A percentile compares a stretch with the other conserved stretches of the same genome.
These are phyloP conservation scores for Archips xylosteana DNA, from an alignment of 2,888 invertebrate species.

Conservation along the genomic window DNA sequence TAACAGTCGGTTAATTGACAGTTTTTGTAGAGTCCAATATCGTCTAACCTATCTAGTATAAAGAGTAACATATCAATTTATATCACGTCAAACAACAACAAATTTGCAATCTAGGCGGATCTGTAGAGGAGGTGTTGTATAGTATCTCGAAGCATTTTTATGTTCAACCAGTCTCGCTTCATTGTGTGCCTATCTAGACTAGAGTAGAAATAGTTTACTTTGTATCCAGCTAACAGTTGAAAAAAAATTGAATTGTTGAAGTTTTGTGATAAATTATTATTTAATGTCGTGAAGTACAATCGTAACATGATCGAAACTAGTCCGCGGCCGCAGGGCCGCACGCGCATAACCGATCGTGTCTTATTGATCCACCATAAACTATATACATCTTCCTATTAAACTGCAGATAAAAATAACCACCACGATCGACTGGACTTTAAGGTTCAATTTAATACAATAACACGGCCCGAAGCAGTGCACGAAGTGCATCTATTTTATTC, in stretches of 20 bases:
- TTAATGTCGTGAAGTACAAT: background rate
- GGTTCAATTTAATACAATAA: slow-evolving; percentile 18
- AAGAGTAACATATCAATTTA: too few species aligned
- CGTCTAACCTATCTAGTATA: background rate
- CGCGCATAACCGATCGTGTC: slow-evolving; percentile 7
- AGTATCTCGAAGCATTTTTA: too few species aligned
- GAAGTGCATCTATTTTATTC: slow-evolving; percentile 12
- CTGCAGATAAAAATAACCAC: slow-evolving; percentile 32
- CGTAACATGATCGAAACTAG: slow-evolving; percentile 11
- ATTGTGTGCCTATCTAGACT: too few species aligned
- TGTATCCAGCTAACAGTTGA: too few species aligned
- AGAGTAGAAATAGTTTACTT: too few species aligned
- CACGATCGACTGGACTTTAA: slow-evolving; percentile 15
- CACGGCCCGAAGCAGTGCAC: slow-evolving; percentile 6
- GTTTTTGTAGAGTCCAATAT: background rate
- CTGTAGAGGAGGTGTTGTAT: too few species aligned
- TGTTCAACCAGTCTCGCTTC: too few species aligned
- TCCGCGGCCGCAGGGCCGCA: slow-evolving; percentile 21
- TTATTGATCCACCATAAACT: slow-evolving; percentile 31
- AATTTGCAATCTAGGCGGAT: too few species aligned
- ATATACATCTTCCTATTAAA: slow-evolving; percentile 37
- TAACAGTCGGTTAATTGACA: background rate
- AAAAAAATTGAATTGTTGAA: too few species aligned
- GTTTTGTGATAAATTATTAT: too few species aligned
- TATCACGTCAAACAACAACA: too few species aligned